These are phyloP conservation scores for Caranx ignobilis DNA, from an alignment of 2,113 vertebrate genomes.

Conservation along the genomic window DNA sequence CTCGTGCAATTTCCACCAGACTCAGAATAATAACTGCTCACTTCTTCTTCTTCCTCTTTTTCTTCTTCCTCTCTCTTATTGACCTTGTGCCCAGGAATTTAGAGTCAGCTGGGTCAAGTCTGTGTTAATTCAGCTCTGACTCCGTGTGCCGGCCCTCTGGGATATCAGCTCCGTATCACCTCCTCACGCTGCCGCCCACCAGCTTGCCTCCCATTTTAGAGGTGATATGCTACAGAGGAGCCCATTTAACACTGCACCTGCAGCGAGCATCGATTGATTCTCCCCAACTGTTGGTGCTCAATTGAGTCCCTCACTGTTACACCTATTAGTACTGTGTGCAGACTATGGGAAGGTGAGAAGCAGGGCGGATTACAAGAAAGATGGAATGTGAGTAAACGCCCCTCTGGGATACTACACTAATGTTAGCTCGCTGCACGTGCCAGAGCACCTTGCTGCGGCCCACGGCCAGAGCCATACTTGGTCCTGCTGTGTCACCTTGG, in stretches of 20 bases:
- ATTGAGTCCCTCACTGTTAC: constrained; percentile 53
- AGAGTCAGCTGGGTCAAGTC: constrained; percentile 38
- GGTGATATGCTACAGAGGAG: constrained; percentile 49
- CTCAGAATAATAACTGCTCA: constrained; percentile 16
- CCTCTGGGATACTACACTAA: constrained; percentile 65
- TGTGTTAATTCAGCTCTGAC: constrained; percentile 36
- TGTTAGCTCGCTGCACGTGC: constrained; percentile 51
- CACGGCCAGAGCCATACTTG: constrained; percentile 21
- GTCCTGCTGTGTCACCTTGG: constrained; percentile 66
- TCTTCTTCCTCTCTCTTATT: constrained; percentile 13
- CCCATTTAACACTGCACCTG: constrained; percentile 70
- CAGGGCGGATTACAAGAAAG: constrained; percentile 39
- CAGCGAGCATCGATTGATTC: constrained; percentile 69
- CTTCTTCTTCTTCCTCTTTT: neutral
- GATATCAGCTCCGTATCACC: constrained; percentile 41
- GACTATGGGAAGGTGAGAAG: constrained; percentile 30
- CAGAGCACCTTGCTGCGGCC: constrained; percentile 35
- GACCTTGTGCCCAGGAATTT: constrained; percentile 25
- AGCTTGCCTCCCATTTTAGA: constrained; percentile 57
- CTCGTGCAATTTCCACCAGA: neutral
- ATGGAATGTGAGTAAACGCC: constrained; percentile 53
- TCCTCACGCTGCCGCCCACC: constrained; percentile 32
- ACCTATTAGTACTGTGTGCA: constrained; percentile 46
- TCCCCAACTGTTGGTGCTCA: constrained; percentile 52
- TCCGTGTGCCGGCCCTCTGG: constrained; percentile 37